Evolutionary conservation across 1,140 invertebrate species (phyloP).

Genomic region (Cherax quadricarinatus): DNA sequence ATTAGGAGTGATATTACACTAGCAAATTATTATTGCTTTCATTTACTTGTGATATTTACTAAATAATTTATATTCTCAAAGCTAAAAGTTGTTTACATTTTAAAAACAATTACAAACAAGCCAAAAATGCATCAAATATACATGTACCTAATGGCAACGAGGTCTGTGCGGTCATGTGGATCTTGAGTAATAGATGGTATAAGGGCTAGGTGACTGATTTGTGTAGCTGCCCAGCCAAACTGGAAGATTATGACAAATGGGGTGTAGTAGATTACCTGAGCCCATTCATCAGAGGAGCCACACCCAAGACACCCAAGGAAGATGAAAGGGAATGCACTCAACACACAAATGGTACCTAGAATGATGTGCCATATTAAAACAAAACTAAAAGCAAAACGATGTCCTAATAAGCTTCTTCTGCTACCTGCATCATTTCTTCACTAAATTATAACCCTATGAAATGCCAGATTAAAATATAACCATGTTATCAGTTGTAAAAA

Average conservation of each 20-base stretch:
- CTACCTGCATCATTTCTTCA: too few species aligned
- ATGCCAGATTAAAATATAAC: too few species aligned
- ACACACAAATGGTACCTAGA: conserved; percentile 84
- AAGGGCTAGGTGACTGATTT: conserved; percentile 94
- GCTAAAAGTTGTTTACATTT: too few species aligned
- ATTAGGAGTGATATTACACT: too few species aligned
- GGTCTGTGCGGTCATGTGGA: conserved; percentile 87
- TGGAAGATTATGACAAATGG: conserved; percentile 96
- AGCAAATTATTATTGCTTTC: too few species aligned
- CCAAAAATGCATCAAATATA: background rate
- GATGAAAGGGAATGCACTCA: conserved; percentile 92
- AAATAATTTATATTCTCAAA: too few species aligned
- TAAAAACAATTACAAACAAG: background rate
- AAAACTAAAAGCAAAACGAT: too few species aligned
- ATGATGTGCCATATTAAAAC: background rate
- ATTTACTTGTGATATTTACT: too few species aligned
- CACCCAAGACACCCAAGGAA: conserved; percentile 90
- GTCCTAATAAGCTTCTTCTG: too few species aligned
- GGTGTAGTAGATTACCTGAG: conserved; percentile 91
- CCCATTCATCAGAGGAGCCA: conserved; percentile 75
- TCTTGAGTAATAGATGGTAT: conserved; percentile 82
- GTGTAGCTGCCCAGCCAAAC: conserved; percentile 96
- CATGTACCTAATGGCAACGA: conserved; percentile 88
- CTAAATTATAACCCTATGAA: too few species aligned
- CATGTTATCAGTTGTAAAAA: too few species aligned